Conservation (phyloP, 2,797 vertebrate genomes). For the Anableps anableps region DNA sequence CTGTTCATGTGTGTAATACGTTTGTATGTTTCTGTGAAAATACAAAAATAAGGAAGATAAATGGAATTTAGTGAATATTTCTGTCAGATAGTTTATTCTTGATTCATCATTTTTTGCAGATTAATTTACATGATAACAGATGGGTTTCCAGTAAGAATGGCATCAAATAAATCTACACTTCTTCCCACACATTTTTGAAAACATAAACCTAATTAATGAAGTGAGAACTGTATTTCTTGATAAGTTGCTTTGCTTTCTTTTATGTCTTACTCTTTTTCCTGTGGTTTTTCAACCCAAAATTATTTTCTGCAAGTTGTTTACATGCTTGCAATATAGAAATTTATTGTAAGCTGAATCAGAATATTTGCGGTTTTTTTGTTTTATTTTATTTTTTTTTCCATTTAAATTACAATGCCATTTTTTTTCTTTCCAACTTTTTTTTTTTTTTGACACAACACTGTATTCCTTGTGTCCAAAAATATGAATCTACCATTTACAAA, state of each 20-base stretch:
- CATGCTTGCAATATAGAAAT: not conserved
- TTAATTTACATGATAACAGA: not conserved
- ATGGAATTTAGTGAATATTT: not conserved
- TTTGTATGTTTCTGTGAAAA: not conserved
- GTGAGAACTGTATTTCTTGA: not conserved
- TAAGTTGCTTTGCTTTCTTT: not conserved
- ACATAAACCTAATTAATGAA: not conserved
- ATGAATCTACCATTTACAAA: no score
- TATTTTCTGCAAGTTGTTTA: no score
- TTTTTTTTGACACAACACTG: not conserved
- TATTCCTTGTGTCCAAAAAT: not conserved
- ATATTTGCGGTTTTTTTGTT: not conserved
- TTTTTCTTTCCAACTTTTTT: not conserved
- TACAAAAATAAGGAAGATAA: not conserved
- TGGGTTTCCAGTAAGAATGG: not conserved
- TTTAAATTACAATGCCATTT: not conserved
- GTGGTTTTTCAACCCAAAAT: not conserved
- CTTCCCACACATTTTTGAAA: not conserved
- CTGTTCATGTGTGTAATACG: not conserved
- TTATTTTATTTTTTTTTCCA: not conserved
- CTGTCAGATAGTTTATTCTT: not conserved
- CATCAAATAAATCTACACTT: not conserved
- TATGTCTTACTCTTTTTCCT: not conserved
- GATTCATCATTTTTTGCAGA: not conserved
- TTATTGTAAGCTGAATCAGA: not conserved